Percentiles rank a stretch among this genome's conserved stretches.
These are phyloP conservation scores for Piscicola geometra DNA, from an alignment of 2,888 invertebrate genomes.

Conservation along the genomic window DNA sequence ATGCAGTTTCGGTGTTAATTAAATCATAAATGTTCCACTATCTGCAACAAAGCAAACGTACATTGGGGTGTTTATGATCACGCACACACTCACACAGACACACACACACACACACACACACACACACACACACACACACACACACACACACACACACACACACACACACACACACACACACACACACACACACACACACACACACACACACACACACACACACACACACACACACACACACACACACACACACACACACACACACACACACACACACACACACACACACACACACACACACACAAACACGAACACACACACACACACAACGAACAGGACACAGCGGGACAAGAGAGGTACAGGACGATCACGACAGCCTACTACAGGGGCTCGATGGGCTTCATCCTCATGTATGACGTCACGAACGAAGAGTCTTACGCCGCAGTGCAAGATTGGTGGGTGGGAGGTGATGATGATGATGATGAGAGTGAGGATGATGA, in stretches of 20 bases:
- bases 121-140: slow-evolving; percentile 17
- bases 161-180: slow-evolving; percentile 34
- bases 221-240: slow-evolving; percentile 29
- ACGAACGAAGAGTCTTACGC: slow-evolving; percentile 99
- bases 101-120: slow-evolving; percentile 20
- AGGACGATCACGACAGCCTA: slow-evolving; percentile 99
- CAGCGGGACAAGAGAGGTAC: slow-evolving; percentile 97
- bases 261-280: slow-evolving; percentile 28
- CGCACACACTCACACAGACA: too few relatives aligned
- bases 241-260: slow-evolving; percentile 24
- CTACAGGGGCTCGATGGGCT: slow-evolving; percentile 98
- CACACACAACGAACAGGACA: slow-evolving; percentile 66
- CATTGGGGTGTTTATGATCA: too few relatives aligned
- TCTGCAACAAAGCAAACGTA: too few relatives aligned
- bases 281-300: slow-evolving; percentile 32
- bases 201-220: slow-evolving; percentile 35
- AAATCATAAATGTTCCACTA: too few relatives aligned
- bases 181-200: slow-evolving; percentile 35
- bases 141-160: slow-evolving; percentile 31
- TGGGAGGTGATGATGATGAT: slow-evolving; percentile 41
- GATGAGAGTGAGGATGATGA: too few relatives aligned
- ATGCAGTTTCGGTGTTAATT: too few relatives aligned
- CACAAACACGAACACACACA: slow-evolving; percentile 24
- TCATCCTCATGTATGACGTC: slow-evolving; percentile 99
- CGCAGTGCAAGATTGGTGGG: slow-evolving; percentile 97